Base-by-base conservation (phyloP, 2,888 invertebrate genomes). In the Melipona bicolor region DNA sequence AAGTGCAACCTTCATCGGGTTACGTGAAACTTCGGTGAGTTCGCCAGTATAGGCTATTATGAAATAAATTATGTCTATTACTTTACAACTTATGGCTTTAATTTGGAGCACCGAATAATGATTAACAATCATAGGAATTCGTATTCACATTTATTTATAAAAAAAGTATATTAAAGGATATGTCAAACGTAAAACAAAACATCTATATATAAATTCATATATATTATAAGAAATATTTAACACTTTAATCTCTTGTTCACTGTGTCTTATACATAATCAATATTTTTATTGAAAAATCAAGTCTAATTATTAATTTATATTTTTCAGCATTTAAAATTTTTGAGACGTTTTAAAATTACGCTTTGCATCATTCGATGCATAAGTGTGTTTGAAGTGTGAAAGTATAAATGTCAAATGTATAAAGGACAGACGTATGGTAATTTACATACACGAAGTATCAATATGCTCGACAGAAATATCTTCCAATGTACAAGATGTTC, bases 1-100 rank as follows among this genome's bases (percentile, higher is more conserved):
- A 94, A 94, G 88, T 94, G 94, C 87, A 94, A 93, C 79, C 87
- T 92, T 81, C 94, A 94, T 88, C 92, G 92, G 89, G 91, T 93
- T 88, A 93, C 92, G 91, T 94, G 93, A 94, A 92, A 93, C 84
- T 87, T 86, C 79, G 89, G 90, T 89, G 88, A 91, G 90, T 90
- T 83, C 79, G 83, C 71, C 79, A 85, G 61, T 75, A 89, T 77
- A 84, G 70, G 81, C 77, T 88, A 87, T 69, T 77, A 79, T 79
- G 85, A 54, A 88, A 84, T 81, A 84, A 77, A 68, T 87, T 80
- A 72, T 88, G 56, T 79, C 80, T 67, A 79, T 70, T 83, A 71
- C 77, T 77, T 76, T 82, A 86, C 65, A 74, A 84, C 61, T 67
- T 80, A 83, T 81, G 77, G 81, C 82, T 86, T 87, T 82, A 88